Evolutionary conservation across 2,797 vertebrate species (phyloP), one percentile per base, ranked within the genome.

Genomic region (Gorsachius magnificus): DNA sequence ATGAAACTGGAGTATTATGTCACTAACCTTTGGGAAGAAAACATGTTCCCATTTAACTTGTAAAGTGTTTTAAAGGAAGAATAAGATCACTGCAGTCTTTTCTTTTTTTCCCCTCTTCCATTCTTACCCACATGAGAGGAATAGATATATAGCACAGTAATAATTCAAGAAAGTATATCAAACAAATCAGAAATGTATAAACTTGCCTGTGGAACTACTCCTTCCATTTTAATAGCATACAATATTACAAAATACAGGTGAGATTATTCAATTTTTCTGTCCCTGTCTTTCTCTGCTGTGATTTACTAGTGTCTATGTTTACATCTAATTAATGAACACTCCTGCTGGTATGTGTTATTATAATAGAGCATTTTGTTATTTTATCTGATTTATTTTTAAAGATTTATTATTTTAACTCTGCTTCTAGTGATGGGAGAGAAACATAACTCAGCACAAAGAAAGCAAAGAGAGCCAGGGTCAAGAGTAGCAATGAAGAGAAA

Each of bases 351-450:
- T 90, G 66, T 66, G 84, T 95, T 97, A 97, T 97, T 97, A 96
- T 96, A 96, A 95, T 94, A 97, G 68, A 86, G n/a, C 16, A 43
- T 74, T 96, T 91, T 96, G 69, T 92, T 92, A 53, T 94, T 92
- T 97, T 97, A 91, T 89, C 83, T 91, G 85, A 89, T 90, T 90
- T 91, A 57, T 90, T 90, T 91, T 85, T 53, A 74, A 90, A 95
- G 69, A 66, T 68, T 58, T 93, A 79, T 93, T 94, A 51, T 83
- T 94, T 95, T 92, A 96, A 8, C n/a, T 56, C 83, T 91, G 38
- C 70, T 96, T 94, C 94, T 96, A 53, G 66, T 93, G 70, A 86
- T 83, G 65, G 61, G 64, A 0, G 43, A 88, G 83, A 96, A 96
- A 41, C 41, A 78, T 83, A 96, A 72, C 38, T 80, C 68, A 91